phyloP scores from a whole-genome alignment of 2,888 invertebrate species.

The Stegophylla sp. region DNA sequence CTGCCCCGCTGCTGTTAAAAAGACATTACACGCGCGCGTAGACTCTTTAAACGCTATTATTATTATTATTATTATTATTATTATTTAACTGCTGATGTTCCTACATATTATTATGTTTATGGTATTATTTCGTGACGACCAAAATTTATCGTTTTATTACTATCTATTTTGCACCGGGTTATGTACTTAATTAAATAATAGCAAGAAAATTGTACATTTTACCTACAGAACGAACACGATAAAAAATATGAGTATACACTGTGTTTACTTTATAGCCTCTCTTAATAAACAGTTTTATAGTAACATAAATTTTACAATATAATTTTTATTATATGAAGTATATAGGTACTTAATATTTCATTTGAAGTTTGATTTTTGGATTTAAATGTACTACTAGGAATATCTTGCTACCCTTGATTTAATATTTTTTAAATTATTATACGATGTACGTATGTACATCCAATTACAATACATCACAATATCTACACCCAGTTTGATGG shows the following conservation, averaged over 20 bases:
- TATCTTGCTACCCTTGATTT: constrained; percentile 22
- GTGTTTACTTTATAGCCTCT: background rate
- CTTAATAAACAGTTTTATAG: too few relatives aligned
- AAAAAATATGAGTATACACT: constrained; percentile 13
- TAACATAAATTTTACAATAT: too few relatives aligned
- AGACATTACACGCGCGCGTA: constrained; percentile 48
- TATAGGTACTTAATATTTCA: background rate
- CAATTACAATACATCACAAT: too few relatives aligned
- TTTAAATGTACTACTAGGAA: background rate
- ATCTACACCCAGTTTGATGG: too few relatives aligned
- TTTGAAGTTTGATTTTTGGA: background rate
- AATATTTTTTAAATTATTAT: constrained; percentile 15
- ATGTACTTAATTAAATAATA: constrained; percentile 56
- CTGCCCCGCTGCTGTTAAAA: constrained; percentile 50
- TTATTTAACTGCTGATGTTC: constrained; percentile 38
- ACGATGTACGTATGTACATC: background rate
- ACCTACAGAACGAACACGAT: background rate
- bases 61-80: too few relatives aligned
- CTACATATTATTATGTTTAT: constrained; percentile 47
- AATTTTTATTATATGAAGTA: background rate
- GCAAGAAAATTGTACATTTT: constrained; percentile 37
- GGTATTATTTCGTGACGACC: constrained; percentile 50
- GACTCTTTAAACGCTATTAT: constrained; percentile 51
- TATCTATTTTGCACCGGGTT: constrained; percentile 51
- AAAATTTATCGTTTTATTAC: constrained; percentile 51